phyloP scores from a whole-genome alignment of 2,113 vertebrate species.

The Melanocharis versteri region DNA sequence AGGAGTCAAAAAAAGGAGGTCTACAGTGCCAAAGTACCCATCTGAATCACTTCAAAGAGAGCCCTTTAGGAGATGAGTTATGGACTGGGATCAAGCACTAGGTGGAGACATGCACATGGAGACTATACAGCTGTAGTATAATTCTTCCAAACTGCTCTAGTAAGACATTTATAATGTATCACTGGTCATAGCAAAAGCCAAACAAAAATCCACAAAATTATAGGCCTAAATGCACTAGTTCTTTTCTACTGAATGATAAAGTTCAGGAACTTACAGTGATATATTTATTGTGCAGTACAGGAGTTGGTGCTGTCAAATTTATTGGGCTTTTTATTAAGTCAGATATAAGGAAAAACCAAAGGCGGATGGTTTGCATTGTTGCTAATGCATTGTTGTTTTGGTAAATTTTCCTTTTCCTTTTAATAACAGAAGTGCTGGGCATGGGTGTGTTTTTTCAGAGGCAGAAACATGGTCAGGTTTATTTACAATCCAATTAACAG shows the following conservation, averaged over 20 bases:
- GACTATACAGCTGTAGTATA: background rate
- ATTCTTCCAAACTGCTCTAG: background rate
- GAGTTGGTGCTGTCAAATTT: background rate
- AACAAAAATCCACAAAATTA: background rate
- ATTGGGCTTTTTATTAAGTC: background rate
- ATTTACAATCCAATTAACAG: background rate
- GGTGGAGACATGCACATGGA: background rate
- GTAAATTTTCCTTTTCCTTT: background rate
- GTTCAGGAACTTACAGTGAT: background rate
- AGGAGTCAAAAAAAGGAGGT: background rate
- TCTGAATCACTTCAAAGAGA: fast-evolving
- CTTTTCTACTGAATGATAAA: background rate
- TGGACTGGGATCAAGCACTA: background rate
- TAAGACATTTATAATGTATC: background rate
- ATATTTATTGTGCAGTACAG: background rate
- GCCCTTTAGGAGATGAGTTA: background rate
- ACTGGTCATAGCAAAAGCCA: background rate
- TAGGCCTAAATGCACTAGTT: background rate
- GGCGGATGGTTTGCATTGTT: no score
- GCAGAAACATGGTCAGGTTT: background rate
- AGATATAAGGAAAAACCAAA: background rate
- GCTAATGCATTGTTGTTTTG: background rate
- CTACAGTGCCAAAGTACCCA: background rate
- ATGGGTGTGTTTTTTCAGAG: background rate
- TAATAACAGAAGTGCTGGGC: background rate